Percentiles rank a stretch among this genome's conserved stretches.
These are phyloP conservation scores for Lasius platythorax DNA, from an alignment of 2,888 invertebrate species.

Conservation along the genomic window DNA sequence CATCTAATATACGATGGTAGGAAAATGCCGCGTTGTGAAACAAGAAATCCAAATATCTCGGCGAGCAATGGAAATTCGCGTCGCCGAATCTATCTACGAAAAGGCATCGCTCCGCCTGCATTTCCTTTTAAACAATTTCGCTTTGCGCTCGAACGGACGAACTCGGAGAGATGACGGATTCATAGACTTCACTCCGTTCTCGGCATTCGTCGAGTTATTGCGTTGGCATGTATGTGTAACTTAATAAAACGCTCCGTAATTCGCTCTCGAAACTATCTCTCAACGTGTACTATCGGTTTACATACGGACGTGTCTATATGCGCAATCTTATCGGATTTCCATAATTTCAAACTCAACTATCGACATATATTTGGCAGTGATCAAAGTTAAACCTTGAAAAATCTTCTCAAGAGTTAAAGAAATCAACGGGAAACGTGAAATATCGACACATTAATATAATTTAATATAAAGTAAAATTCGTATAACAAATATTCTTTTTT, in stretches of 20 bases:
- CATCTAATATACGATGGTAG: slow-evolving; percentile 39
- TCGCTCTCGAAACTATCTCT: slow-evolving; percentile 30
- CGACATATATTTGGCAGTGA: slow-evolving; percentile 8
- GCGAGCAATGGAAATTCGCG: slow-evolving; percentile 24
- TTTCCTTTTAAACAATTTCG: slow-evolving; percentile 41
- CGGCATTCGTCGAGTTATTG: slow-evolving; percentile 15
- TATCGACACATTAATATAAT: not conserved
- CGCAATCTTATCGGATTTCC: slow-evolving; percentile 32
- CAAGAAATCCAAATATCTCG: slow-evolving; percentile 18
- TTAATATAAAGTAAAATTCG: slow-evolving; percentile 3
- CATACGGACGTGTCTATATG: slow-evolving; percentile 5
- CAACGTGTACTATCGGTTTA: slow-evolving; percentile 13
- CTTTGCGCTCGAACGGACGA: slow-evolving; percentile 15
- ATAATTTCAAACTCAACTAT: slow-evolving; percentile 32
- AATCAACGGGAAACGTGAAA: not conserved
- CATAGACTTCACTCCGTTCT: not conserved
- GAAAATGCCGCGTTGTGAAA: slow-evolving; percentile 11
- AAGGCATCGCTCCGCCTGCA: not conserved
- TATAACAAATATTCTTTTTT: not conserved
- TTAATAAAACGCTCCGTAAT: slow-evolving; percentile 38
- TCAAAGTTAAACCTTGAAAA: not conserved
- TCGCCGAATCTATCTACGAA: not conserved
- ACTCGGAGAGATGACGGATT: slow-evolving; percentile 14
- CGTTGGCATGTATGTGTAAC: slow-evolving; percentile 15
- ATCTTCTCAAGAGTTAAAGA: not conserved